phyloP scores from a whole-genome alignment of 2,113 vertebrate species.

The Passerina amoena region DNA sequence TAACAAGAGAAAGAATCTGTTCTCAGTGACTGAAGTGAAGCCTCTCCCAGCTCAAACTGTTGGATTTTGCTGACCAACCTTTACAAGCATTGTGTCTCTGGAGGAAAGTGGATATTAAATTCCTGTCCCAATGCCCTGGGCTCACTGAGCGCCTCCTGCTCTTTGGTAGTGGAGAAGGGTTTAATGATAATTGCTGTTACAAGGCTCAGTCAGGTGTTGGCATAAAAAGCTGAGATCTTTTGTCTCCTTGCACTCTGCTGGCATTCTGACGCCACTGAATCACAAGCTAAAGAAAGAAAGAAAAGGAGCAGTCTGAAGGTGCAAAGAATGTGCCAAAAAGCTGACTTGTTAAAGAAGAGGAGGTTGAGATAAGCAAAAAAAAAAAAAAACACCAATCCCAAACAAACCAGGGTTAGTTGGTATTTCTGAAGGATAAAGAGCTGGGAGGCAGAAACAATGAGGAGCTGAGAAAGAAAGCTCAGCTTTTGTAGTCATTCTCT shows the following conservation, averaged over 20 bases:
- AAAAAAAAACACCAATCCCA: neutral
- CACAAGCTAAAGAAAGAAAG: neutral
- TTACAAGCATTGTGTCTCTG: neutral
- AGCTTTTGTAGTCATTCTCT: neutral
- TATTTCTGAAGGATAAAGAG: neutral
- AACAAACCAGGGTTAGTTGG: neutral
- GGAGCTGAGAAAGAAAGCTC: neutral
- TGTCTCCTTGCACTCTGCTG: neutral
- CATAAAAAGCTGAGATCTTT: neutral
- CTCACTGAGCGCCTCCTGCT: neutral
- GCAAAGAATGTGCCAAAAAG: neutral
- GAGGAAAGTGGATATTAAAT: neutral
- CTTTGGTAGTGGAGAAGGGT: neutral
- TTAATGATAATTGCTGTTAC: neutral
- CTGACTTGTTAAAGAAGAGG: neutral
- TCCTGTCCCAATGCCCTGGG: neutral
- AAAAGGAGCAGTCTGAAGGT: constrained; percentile 1
- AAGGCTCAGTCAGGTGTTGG: neutral
- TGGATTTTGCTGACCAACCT: constrained; percentile 18
- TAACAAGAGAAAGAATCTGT: constrained; percentile 38
- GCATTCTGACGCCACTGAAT: neutral
- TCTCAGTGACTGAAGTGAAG: neutral
- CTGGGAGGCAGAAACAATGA: neutral
- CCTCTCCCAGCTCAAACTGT: neutral
- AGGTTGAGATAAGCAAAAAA: neutral